A percentile compares a stretch with the other conserved stretches of the same genome.
These are phyloP conservation scores for Drosophila cyrtoloma DNA, from an alignment of 2,888 invertebrate genomes.

Conservation along the genomic window DNA sequence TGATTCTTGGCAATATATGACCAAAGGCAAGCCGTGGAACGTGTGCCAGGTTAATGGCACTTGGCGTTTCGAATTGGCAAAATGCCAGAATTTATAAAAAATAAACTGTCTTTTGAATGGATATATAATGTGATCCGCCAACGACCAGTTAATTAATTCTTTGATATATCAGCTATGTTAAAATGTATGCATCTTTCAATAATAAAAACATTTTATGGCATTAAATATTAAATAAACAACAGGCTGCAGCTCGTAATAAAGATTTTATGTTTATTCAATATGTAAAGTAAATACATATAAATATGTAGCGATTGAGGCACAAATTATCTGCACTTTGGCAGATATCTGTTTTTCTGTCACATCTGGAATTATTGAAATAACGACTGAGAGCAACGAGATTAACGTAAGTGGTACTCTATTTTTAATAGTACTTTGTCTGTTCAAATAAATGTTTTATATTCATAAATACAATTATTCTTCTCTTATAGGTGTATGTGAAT, in stretches of 20 bases:
- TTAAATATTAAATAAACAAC: background rate
- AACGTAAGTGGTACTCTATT: too few species aligned
- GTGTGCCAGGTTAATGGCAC: conserved; percentile 24
- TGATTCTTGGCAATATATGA: rapidly evolving
- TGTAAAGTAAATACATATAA: background rate
- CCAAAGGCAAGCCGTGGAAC: conserved; percentile 8
- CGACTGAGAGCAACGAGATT: background rate
- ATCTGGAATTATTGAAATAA: background rate
- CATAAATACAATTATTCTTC: background rate
- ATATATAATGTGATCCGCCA: background rate
- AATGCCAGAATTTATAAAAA: background rate
- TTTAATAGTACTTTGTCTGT: background rate
- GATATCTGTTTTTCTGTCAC: background rate
- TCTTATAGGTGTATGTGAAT: background rate
- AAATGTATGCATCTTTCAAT: background rate
- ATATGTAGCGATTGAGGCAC: background rate
- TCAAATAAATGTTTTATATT: background rate
- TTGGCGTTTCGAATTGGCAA: conserved; percentile 2
- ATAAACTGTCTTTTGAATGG: background rate
- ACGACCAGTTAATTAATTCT: background rate
- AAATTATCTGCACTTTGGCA: background rate
- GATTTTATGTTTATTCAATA: background rate
- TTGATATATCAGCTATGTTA: background rate
- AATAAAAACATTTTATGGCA: background rate
- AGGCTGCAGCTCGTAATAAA: background rate